Base-by-base conservation (phyloP, 2,888 invertebrate species). In the Rhodophaea formosa region DNA sequence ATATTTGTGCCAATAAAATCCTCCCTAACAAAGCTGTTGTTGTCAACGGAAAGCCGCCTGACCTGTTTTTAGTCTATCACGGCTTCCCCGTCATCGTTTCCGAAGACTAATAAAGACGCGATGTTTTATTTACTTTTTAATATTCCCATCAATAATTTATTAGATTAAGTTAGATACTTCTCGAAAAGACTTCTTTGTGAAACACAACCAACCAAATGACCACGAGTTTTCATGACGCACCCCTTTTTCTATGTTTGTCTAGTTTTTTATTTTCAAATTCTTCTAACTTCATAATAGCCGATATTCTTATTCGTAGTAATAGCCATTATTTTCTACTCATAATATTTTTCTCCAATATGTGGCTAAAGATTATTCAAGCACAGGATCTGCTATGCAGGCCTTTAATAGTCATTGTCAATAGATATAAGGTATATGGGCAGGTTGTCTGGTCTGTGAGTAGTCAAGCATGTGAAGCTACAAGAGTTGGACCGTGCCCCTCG, bases 1-100 rank as follows among this genome's bases (percentile, higher is more conserved):
- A 87, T 88, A 88, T 89, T 88, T 89, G 86, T 86, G 87, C 84
- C 88, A 89, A 89, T 89, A 89, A 86, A 88, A 88, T 85, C 79
- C 76, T 82, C 82, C 79, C 82, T 83, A 81, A 87, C 87, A 88
- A 88, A 86, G 86, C 85, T 88, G 86, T 88, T 88, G 87, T 87
- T 88, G 87, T 88, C 87, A 87, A 79, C 80, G 77, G 72, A 81
- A 82, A 83, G 82, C 84, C 82, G 79, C 72, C 80, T 83, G 85
- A 85, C 84, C 84, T 84, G 82, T 82, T 88, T 82, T 84, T 80
- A 82, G 79, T 80, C 77, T 78, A 79, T 83, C 79, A 76, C 69
- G 77, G 78, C 77, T 80, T 75, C 67, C 66, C 68, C 72, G 74
- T 74, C 76, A 75, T 78, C 74, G 69, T 77, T 74, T 72, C 67